These are phyloP conservation scores for Mormyrops boulengeri DNA, from an alignment of 2,797 vertebrate genomes.

Conservation along the genomic window DNA sequence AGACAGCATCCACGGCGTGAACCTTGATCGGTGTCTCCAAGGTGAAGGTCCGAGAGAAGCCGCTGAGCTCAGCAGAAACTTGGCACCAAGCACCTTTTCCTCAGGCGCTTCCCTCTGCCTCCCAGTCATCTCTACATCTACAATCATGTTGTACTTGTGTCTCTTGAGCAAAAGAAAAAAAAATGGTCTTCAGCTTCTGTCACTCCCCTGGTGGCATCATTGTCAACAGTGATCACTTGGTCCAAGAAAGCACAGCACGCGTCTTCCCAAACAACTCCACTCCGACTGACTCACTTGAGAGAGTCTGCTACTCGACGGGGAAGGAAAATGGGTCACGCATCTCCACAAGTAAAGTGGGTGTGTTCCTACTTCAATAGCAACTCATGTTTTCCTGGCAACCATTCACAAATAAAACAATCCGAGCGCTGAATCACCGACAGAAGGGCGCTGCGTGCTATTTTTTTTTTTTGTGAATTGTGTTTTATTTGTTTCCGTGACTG, in stretches of 20 bases:
- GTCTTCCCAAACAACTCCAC: neutral
- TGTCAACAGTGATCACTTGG: neutral
- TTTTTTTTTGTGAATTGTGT: neutral
- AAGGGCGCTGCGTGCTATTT: neutral
- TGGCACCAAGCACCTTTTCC: neutral
- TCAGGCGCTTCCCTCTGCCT: neutral
- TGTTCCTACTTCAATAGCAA: conserved; percentile 9
- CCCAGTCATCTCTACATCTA: neutral
- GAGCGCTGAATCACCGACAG: conserved; percentile 5
- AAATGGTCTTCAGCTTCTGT: neutral
- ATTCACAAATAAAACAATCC: conserved; percentile 16
- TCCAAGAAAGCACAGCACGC: neutral
- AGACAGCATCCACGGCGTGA: neutral
- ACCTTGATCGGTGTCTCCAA: neutral
- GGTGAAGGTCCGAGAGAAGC: neutral
- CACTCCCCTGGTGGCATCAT: conserved; percentile 8
- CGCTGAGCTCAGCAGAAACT: neutral
- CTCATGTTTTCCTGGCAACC: conserved; percentile 16
- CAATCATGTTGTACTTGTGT: neutral
- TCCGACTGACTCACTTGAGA: conserved; percentile 1
- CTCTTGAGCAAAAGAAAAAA: neutral
- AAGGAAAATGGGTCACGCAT: neutral
- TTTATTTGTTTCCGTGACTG: neutral
- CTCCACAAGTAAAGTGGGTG: conserved; percentile 6
- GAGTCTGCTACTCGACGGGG: conserved; percentile 9